A percentile compares a stretch with the other conserved stretches of the same genome.
These are phyloP conservation scores for Aeoliscus strigatus DNA, from an alignment of 2,797 vertebrate genomes.

Conservation along the genomic window DNA sequence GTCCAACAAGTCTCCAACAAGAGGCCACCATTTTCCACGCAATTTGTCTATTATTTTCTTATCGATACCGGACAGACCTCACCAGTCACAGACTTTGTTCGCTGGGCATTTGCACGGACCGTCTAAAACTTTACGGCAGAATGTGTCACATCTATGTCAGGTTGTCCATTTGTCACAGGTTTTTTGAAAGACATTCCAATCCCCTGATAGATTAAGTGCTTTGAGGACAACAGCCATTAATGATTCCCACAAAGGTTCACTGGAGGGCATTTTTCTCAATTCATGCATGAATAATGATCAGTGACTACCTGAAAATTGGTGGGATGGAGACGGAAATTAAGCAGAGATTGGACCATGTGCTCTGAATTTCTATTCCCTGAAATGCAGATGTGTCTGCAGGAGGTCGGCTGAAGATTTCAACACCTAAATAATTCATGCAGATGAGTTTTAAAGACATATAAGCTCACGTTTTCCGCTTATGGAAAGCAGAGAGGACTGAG, in stretches of 20 bases:
- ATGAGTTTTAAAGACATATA: conserved; percentile 3
- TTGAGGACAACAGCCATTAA: conserved; percentile 18
- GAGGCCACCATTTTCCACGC: too few relatives aligned
- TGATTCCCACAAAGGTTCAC: conserved; percentile 7
- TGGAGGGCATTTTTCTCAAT: conserved; percentile 37
- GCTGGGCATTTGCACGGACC: too few relatives aligned
- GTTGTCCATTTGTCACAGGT: too few relatives aligned
- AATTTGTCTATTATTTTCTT: too few relatives aligned
- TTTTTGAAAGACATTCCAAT: too few relatives aligned
- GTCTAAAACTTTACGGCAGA: too few relatives aligned
- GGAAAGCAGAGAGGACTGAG: not conserved
- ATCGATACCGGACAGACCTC: too few relatives aligned
- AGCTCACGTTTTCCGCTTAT: conserved; percentile 4
- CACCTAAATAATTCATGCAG: conserved; percentile 4
- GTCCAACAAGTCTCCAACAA: too few relatives aligned
- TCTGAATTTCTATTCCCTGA: conserved; percentile 13
- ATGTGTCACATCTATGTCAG: too few relatives aligned
- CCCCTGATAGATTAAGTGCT: too few relatives aligned
- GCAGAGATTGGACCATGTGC: conserved; percentile 24
- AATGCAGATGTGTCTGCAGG: conserved; percentile 12
- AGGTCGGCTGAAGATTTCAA: conserved; percentile 2
- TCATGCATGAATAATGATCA: conserved; percentile 51
- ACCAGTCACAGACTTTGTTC: too few relatives aligned
- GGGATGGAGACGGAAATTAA: conserved; percentile 29
- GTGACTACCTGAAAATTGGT: conserved; percentile 26